Evolutionary conservation across 2,888 invertebrate species (phyloP).

Genomic region (Agrotis puta): DNA sequence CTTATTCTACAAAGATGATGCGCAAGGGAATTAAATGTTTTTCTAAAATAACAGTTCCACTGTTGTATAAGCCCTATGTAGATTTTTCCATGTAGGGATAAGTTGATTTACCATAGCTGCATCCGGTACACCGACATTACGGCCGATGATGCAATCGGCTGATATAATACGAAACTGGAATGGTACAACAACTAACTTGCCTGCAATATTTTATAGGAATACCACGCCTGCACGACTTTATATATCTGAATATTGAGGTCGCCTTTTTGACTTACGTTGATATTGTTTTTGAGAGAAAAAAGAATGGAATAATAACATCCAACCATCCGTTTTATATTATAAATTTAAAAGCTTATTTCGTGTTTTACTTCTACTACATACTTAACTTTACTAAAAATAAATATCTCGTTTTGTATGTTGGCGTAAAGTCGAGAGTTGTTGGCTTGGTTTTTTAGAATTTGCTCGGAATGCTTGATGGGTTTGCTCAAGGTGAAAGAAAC

Average conservation of each 20-base stretch:
- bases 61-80: constrained; percentile 44
- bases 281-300: background rate
- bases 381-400: background rate
- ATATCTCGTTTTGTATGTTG: background rate
- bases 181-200: constrained; percentile 27
- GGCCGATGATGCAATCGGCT: constrained; percentile 75
- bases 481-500: too few species aligned
- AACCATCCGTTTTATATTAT: background rate
- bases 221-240: background rate
- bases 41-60: constrained; percentile 14
- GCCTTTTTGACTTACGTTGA: background rate
- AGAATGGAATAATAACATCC: background rate
- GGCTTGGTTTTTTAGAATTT: background rate
- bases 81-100: constrained; percentile 79
- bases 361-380: background rate
- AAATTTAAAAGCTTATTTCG: background rate
- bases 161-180: constrained; percentile 49
- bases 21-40: background rate
- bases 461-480: too few species aligned
- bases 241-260: constrained; percentile 6
- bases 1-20: background rate
- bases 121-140: constrained; percentile 75
- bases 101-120: constrained; percentile 78
- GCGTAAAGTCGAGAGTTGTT: background rate
- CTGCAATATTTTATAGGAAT: constrained; percentile 13